phyloP scores from a whole-genome alignment of 2,797 vertebrate species.

The Eulemur rubriventer region DNA sequence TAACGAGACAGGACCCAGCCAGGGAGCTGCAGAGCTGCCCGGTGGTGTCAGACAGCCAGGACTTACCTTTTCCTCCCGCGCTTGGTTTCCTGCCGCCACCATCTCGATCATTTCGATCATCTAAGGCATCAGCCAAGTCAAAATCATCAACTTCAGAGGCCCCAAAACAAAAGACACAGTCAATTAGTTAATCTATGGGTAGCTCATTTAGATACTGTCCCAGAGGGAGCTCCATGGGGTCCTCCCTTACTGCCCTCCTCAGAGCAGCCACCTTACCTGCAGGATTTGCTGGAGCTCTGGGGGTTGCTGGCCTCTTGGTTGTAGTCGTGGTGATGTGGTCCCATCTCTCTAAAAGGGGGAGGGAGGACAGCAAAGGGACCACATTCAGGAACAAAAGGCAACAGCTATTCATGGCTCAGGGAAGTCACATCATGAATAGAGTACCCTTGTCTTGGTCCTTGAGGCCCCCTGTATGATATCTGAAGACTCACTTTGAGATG shows the following conservation, averaged over 20 bases:
- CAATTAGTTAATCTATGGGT: not conserved
- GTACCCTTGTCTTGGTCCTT: not conserved
- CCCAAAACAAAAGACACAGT: conserved; percentile 56
- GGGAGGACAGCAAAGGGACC: not conserved
- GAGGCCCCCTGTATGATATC: not conserved
- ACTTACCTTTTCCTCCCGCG: conserved; percentile 75
- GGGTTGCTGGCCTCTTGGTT: conserved; percentile 87
- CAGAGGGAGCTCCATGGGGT: rapidly evolving
- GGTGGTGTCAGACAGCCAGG: not conserved
- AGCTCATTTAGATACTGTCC: not conserved
- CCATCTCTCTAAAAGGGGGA: conserved; percentile 66
- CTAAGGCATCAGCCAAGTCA: conserved; percentile 90
- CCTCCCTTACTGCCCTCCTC: not conserved
- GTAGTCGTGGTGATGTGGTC: conserved; percentile 77
- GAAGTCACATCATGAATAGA: not conserved
- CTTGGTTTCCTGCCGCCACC: conserved; percentile 77
- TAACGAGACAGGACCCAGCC: not conserved
- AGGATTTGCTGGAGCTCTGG: conserved; percentile 80
- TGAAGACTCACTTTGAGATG: not conserved
- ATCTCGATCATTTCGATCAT: conserved; percentile 83
- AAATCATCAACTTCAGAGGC: conserved; percentile 81
- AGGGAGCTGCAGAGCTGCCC: not conserved
- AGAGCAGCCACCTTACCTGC: conserved; percentile 79
- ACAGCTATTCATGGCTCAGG: not conserved
- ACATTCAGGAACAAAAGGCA: not conserved